Base-by-base conservation (phyloP, 2,888 invertebrate genomes). In the Stenichneumon culpator region DNA sequence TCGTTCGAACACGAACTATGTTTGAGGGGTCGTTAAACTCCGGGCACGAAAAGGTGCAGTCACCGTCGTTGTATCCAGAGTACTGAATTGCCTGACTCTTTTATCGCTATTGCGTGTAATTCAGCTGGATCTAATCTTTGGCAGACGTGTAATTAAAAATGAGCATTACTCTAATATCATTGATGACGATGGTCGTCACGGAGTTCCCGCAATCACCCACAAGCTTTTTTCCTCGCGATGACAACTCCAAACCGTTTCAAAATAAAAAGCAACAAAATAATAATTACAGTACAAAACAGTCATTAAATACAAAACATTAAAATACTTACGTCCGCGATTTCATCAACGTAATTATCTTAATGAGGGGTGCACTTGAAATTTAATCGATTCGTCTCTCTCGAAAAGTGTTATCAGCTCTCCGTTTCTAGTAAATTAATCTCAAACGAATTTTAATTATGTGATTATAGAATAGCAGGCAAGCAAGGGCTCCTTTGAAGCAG, bases 1-100 rank as follows among this genome's bases (percentile, higher is more conserved):
- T 36, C 14, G 32, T 36, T 52, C 22, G 14, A 50, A 22, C 39
- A 39, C 77, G 25, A 74, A 50, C 28, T 16, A 68, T 67, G 54
- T 32, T 32, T 14, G 52, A 22, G 22, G 39, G 67, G 65, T 77
- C 77, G 39, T 77, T 67, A 39, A 77, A 77, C 77, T 77, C 36
- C 9, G 39, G 36, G 39, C 77, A 77, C 77, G 67, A 77, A 77
- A 54, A 77, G 67, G 67, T 39, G n/a, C 36, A 28, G 28, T 28
- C 28, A 5, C 36, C 11, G n/a, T 44, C 7, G 11, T 22, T 57
- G 14, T 57, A 25, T 25, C 11, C 4, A 25, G 22, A 54, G 11
- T 54, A 14, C 25, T 14, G 11, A 22, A 54, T 57, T 25, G 22
- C 57, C 22, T 14, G 11, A 52, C 25, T 25, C 22, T n/a, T 57